Base-by-base conservation (phyloP, 2,113 vertebrate genomes). In the Phyllostomus hastatus region DNA sequence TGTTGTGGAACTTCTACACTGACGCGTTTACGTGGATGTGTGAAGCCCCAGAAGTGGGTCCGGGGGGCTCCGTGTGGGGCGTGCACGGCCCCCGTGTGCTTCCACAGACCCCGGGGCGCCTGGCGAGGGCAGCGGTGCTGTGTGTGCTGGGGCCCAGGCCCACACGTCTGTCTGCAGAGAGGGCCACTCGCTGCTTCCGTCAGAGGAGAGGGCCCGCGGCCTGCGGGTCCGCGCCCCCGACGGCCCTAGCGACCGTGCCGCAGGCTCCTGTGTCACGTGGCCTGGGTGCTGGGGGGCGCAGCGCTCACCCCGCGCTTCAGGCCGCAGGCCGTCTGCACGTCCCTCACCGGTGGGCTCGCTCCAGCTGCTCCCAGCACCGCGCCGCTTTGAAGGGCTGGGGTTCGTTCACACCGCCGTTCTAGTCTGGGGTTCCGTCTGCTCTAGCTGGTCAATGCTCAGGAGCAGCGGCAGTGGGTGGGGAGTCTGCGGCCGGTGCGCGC, bases 131-230 rank as follows among this genome's bases (percentile, higher is more conserved):
- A 57, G 43, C 57, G n/a, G 33, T 48, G 33, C 57, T 22, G 3
- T 4, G 10, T 26, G 10, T 41, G 46, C 38, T 46, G 33, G 41
- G n/a, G 41, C 41, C 3, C 0, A 5, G 7, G 20, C 3, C 35
- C 57, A 33, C 38, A 48, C 1, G 17, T 85, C 50, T 50, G 14
- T 43, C 15, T 64, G 16, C 46, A 5, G 22, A 73, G 73, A 16
- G 69, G 48, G 24, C 4, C n/a, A 4, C 59, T 3, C 84, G 8
- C 57, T 43, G 64, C 76, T 89, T 64, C 46, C 41, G 7, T 50
- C 64, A 64, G 67, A 76, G 61, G 57, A 83, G 52, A 54, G 75
- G 46, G 50, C 43, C 46, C 19, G 22, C 59, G 61, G 9, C 2
- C 54, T 20, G 5, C 46, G n/a, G 61, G 64, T 17, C 33, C 14